Base-by-base conservation (phyloP, 2,888 invertebrate genomes). In the Cephus pygmeus region DNA sequence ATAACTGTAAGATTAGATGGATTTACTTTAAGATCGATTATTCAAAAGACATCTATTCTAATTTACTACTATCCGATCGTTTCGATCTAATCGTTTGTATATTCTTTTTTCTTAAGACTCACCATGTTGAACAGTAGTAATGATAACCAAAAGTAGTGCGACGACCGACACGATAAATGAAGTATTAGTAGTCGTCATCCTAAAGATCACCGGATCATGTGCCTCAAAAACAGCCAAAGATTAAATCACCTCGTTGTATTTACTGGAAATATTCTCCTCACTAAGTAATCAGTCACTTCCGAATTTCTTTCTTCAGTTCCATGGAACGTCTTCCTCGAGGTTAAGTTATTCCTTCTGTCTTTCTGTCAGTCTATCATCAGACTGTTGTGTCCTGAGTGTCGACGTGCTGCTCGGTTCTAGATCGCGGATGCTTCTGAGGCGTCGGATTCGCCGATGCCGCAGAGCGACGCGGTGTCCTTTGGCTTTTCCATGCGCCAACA, bases 181-280 rank as follows among this genome's bases (percentile, higher is more conserved):
- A 30, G 33, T 15, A 69, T 69, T 69, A 69, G 68, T 71, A 36
- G 75, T 35, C 33, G 85, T 87, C 88, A 89, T 87, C 81, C 83
- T 87, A 81, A 83, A 80, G 80, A 86, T 88, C 86, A 87, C 87
- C 86, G 86, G 87, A 85, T 84, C 88, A 88, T 88, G 87, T 87
- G 87, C 84, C 40, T 15, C 40, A 40, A 40, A 40, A 40, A 40
- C 40, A 40, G 40, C 40, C 40, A 15, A 15, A 40, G 40, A 15
- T 40, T 15, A 15, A 40, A 40, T 40, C 40, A 40, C 40, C 40
- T 15, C 40, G 40, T 40, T 40, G 40, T 40, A 40, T 40, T 6
- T 40, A 6, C 69, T 69, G 11, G 12, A 33, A 69, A 69, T 30
- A 30, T 30, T 23, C 69, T 69, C 33, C 69, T 33, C 31, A 40